Evolutionary conservation across 2,888 invertebrate species (phyloP).

Genomic region (Fissipunctia ypsillon): DNA sequence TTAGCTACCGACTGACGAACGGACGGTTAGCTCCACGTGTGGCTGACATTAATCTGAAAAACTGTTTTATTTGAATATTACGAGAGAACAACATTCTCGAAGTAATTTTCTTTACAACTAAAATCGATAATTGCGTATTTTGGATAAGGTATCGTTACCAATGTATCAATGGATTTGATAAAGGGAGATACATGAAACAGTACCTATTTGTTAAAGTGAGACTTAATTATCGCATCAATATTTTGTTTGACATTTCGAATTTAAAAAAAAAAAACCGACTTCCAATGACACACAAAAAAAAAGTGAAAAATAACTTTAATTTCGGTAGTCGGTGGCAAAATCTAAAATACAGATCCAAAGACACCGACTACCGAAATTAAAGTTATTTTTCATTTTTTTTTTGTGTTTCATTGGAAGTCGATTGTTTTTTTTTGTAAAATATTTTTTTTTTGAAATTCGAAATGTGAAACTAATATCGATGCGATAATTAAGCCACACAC

Average conservation of each 20-base stretch:
- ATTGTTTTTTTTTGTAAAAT: too few relatives aligned
- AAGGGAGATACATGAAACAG: constrained; percentile 10
- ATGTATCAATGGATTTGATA: constrained; percentile 8
- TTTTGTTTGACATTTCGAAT: background rate
- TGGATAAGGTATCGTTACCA: background rate
- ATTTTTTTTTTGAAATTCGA: too few relatives aligned
- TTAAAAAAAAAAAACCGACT: background rate
- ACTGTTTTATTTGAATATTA: background rate
- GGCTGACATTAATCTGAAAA: constrained; percentile 69
- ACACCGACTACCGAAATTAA: too few relatives aligned
- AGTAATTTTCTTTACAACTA: constrained; percentile 1
- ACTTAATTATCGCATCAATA: constrained; percentile 4
- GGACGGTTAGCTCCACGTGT: constrained; percentile 24
- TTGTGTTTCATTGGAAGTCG: too few relatives aligned
- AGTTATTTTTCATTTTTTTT: too few relatives aligned
- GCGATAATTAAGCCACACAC: too few relatives aligned
- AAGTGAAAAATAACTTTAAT: too few relatives aligned
- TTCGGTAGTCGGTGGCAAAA: too few relatives aligned
- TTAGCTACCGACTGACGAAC: constrained; percentile 30
- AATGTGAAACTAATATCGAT: too few relatives aligned
- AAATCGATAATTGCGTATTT: constrained; percentile 13
- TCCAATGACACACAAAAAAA: too few relatives aligned
- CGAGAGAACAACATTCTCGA: constrained; percentile 1
- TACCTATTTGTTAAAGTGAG: background rate
- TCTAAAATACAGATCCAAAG: too few relatives aligned